Conservation (phyloP, 2,888 invertebrate genomes). For the Adelphocoris suturalis region DNA sequence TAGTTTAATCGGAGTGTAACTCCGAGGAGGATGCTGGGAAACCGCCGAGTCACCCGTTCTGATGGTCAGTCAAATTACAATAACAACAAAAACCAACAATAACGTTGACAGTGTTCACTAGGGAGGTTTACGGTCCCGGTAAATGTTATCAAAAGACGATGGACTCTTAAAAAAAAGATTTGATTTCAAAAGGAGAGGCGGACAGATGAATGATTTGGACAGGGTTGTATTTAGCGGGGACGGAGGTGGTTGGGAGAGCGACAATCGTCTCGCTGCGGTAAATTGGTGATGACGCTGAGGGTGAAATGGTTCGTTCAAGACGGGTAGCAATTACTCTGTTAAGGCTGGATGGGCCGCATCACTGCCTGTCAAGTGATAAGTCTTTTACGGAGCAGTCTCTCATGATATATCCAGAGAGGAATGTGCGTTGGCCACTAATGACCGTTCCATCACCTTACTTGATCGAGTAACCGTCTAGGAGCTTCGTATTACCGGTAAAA, state of each 20-base stretch:
- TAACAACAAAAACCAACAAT: constrained; percentile 70
- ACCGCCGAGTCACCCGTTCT: constrained; percentile 57
- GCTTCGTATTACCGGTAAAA: no score
- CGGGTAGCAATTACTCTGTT: constrained; percentile 49
- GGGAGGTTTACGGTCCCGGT: constrained; percentile 25
- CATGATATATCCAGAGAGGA: constrained; percentile 25
- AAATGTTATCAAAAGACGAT: constrained; percentile 55
- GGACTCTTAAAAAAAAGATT: constrained; percentile 10
- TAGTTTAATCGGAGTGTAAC: constrained; percentile 8
- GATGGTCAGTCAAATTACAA: constrained; percentile 70
- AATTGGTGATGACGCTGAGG: constrained; percentile 42
- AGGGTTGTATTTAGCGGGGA: constrained; percentile 55
- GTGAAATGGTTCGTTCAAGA: constrained; percentile 28
- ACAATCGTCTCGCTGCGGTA: constrained; percentile 3
- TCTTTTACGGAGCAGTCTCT: background rate
- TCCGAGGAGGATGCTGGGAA: background rate
- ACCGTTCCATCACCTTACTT: background rate
- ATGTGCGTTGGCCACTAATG: constrained; percentile 27
- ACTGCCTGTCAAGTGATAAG: constrained; percentile 42
- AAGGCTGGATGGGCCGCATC: constrained; percentile 14
- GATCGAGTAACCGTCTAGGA: background rate
- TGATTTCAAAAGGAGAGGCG: constrained; percentile 51
- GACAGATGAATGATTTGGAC: constrained; percentile 46
- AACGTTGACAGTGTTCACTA: constrained; percentile 31
- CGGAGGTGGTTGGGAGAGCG: background rate